These are phyloP conservation scores for Nothocercus nigrocapillus DNA, from an alignment of 2,113 vertebrate species.

Conservation along the genomic window DNA sequence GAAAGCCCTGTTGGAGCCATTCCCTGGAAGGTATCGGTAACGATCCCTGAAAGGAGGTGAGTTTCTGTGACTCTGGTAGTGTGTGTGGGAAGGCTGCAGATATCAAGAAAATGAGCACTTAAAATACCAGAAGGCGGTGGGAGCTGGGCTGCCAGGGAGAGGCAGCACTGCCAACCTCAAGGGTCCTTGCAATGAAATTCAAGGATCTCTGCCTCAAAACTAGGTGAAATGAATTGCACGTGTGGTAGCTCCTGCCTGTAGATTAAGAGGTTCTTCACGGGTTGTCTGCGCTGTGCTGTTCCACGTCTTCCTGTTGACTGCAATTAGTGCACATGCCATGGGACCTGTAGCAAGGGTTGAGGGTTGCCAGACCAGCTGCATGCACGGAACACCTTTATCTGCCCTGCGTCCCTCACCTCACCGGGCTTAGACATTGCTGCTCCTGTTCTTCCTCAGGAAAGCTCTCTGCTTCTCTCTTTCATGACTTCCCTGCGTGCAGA, in stretches of 20 bases:
- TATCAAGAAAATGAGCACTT: not conserved
- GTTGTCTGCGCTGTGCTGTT: not conserved
- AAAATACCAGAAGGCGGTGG: not conserved
- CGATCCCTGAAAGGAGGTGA: accelerated
- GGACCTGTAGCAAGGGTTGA: not conserved
- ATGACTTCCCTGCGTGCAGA: not conserved
- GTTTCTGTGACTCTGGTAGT: not conserved
- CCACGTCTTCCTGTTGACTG: not conserved
- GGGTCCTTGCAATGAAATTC: not conserved
- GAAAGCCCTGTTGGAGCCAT: accelerated
- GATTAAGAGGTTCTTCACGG: not conserved
- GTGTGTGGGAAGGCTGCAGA: not conserved
- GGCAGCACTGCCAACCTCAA: not conserved
- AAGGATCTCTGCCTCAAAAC: not conserved
- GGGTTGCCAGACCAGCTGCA: not conserved
- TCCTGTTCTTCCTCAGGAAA: not conserved
- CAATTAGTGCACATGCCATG: accelerated
- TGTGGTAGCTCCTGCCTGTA: not conserved
- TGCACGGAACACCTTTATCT: not conserved
- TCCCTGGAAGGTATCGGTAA: not conserved
- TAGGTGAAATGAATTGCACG: not conserved
- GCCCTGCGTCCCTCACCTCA: not conserved
- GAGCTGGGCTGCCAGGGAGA: not conserved
- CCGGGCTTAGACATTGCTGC: not conserved
- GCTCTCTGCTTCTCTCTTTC: not conserved